Conservation (phyloP, 2,113 vertebrate genomes). For the Empidonax alnorum region DNA sequence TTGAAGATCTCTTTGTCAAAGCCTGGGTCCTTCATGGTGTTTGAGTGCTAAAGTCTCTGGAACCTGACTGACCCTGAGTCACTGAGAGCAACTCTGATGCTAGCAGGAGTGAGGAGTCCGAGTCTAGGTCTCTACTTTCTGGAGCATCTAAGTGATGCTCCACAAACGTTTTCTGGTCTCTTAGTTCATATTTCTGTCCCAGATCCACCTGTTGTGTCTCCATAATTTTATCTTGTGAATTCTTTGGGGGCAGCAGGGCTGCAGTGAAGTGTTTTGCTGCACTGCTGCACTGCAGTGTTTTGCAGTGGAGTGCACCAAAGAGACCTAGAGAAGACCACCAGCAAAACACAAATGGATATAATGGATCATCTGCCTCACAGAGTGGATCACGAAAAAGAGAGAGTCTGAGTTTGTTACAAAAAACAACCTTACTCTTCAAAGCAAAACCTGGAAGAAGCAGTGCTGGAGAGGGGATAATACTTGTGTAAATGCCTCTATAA, state of each 20-base stretch:
- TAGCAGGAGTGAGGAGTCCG: rapidly evolving
- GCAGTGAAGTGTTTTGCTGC: too few relatives aligned
- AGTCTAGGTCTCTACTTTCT: neutral
- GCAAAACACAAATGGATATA: neutral
- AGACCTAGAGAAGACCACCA: neutral
- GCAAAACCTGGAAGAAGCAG: neutral
- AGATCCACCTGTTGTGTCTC: neutral
- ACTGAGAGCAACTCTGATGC: neutral
- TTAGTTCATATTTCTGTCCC: neutral
- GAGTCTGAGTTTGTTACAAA: neutral
- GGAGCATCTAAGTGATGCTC: neutral
- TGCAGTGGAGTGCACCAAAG: neutral
- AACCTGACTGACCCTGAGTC: neutral
- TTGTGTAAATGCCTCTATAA: neutral
- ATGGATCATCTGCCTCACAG: neutral
- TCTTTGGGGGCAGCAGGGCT: neutral
- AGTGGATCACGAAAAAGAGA: neutral
- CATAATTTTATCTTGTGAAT: neutral
- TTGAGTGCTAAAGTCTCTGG: neutral
- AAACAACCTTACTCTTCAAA: neutral
- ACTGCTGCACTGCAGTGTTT: neutral
- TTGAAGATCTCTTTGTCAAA: neutral
- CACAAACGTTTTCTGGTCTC: neutral
- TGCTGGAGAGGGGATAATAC: neutral
- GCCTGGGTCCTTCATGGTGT: neutral